These are phyloP conservation scores for Gisinianus flammeolus DNA, from an alignment of 2,888 invertebrate species.

Conservation along the genomic window DNA sequence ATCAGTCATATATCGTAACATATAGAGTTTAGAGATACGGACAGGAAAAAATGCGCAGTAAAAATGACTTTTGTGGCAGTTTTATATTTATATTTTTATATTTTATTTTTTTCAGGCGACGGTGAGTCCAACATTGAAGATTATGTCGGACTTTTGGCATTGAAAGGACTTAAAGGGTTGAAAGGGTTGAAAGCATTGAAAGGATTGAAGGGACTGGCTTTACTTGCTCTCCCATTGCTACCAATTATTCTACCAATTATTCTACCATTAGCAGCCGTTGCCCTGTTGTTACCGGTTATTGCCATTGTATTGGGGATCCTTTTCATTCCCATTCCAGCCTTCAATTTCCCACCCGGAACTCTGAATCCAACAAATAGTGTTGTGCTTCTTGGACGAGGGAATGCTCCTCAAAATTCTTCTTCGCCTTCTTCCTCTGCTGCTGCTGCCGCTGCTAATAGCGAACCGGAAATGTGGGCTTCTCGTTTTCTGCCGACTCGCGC, in stretches of 20 bases:
- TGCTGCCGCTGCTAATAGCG: too few relatives aligned
- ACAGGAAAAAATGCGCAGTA: neutral
- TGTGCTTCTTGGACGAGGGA: too few relatives aligned
- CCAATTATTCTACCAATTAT: neutral
- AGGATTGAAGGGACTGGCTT: slow-evolving; percentile 5
- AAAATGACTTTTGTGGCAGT: too few relatives aligned
- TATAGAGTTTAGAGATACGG: too few relatives aligned
- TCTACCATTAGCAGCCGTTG: neutral
- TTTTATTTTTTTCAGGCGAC: neutral
- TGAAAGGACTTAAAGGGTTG: slow-evolving; percentile 1
- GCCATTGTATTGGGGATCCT: neutral
- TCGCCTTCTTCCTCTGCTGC: too few relatives aligned
- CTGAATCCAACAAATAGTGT: too few relatives aligned
- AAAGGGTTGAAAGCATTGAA: neutral
- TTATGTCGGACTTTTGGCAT: slow-evolving; percentile 1
- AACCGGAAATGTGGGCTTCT: too few relatives aligned
- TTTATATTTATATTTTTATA: neutral
- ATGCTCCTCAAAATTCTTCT: too few relatives aligned
- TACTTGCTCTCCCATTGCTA: neutral
- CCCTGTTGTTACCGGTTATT: neutral
- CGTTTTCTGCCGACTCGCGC: too few relatives aligned
- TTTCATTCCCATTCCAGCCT: slow-evolving; percentile 22
- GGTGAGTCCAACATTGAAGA: neutral
- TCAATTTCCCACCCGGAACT: neutral
- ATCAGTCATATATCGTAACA: too few relatives aligned